Base-by-base conservation (phyloP, 2,113 vertebrate genomes). In the Rhinopithecus roxellana region DNA sequence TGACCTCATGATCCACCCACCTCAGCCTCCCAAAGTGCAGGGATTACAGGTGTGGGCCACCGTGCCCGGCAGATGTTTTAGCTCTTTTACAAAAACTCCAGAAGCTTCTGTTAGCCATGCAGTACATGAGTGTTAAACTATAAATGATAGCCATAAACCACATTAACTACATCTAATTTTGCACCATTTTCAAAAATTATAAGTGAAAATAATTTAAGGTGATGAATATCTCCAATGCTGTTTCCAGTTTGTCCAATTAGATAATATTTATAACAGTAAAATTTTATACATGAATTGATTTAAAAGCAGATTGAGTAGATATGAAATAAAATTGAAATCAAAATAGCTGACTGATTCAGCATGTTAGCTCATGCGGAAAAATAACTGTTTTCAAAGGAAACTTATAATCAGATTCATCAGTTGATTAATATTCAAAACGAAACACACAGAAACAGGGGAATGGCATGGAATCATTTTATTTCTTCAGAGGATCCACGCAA, bases 261-360 rank as follows among this genome's bases (percentile, higher is more conserved):
- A 83, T 86, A 48, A 90, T 88, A 80, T 25, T 81, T 89, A 40
- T 52, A 79, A n/a, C 23, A 82, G 50, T 50, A 84, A 55, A 93
- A 20, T 69, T n/a, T 72, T 93, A 72, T 48, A 30, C 0, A 23
- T 85, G 3, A 45, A 40, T 70, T 83, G 17, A 90, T 83, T 89
- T 83, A 10, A 83, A 80, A 84, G 27, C 3, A 74, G 40, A 27
- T 70, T 90, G 93, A 90, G 81, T 20, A 64, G n/a, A 45, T 40
- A 17, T 18, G 35, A 78, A 72, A 18, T 82, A 70, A 92, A 93
- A 93, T 69, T 23, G 22, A 82, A 86, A 35, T 64, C 18, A 55
- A 90, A 89, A 82, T 45, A 16, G 17, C 12, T 90, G 8, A 20
- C 69, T 72, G 45, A 52, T 92, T 94, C 9, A 88, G 6, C 2